Percentiles rank a stretch among this genome's conserved stretches.
phyloP scores from a whole-genome alignment of 2,888 invertebrate genomes.

The Xestia xanthographa region DNA sequence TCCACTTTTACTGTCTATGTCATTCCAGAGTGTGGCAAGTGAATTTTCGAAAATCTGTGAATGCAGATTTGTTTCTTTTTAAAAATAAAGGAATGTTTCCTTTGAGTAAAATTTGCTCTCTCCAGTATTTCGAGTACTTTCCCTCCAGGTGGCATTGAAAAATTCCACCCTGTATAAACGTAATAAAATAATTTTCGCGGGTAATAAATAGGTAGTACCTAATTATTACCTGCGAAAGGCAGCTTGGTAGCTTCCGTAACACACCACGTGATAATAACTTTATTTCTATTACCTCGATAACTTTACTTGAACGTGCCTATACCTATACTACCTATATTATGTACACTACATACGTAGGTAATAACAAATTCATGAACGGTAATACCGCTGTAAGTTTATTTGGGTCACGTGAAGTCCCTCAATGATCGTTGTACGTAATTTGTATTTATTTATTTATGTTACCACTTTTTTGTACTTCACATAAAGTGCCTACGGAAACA shows the following conservation, averaged over 20 bases:
- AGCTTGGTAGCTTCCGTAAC: not conserved
- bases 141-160: too few relatives aligned
- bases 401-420: conserved; percentile 52
- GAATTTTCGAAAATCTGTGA: too few relatives aligned
- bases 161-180: too few relatives aligned
- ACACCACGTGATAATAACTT: conserved; percentile 13
- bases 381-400: conserved; percentile 52
- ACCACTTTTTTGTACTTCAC: conserved; percentile 6
- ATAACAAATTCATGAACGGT: conserved; percentile 60
- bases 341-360: conserved; percentile 11
- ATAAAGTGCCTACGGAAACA: not conserved
- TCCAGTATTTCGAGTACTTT: too few relatives aligned
- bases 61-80: too few relatives aligned
- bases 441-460: conserved; percentile 42
- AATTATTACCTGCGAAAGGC: not conserved
- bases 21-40: too few relatives aligned
- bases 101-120: too few relatives aligned
- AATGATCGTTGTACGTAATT: conserved; percentile 38
- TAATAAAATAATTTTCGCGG: too few relatives aligned
- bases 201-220: not conserved
- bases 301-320: conserved; percentile 3
- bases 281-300: conserved; percentile 14
- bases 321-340: conserved; percentile 18
- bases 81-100: too few relatives aligned
- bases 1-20: not conserved